These are phyloP conservation scores for Pimpla rufipes DNA, from an alignment of 2,888 invertebrate genomes.

Conservation along the genomic window DNA sequence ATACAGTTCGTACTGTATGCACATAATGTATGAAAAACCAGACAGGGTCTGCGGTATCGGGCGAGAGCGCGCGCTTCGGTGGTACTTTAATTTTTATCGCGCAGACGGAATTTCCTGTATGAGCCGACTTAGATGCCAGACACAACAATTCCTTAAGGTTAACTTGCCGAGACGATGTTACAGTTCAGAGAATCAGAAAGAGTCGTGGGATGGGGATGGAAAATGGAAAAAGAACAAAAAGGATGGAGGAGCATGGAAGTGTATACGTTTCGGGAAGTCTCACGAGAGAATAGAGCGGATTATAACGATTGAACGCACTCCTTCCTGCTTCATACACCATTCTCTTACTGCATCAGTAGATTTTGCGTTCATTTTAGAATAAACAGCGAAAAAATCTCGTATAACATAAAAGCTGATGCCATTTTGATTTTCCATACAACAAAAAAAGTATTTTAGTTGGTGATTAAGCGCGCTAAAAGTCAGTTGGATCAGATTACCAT, in stretches of 20 bases:
- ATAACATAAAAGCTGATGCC: background rate
- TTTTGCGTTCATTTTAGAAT: background rate
- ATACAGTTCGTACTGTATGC: background rate
- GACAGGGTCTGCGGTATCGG: conserved; percentile 40
- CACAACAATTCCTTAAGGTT: conserved; percentile 44
- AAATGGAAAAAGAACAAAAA: background rate
- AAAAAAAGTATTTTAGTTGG: no score
- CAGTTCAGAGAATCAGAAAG: conserved; percentile 48
- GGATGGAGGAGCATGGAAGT: conserved; percentile 30
- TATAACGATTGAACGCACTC: conserved; percentile 59
- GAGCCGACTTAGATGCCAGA: conserved; percentile 43
- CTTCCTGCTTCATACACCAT: background rate
- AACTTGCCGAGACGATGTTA: conserved; percentile 63
- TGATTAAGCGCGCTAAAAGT: no score
- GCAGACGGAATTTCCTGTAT: conserved; percentile 65
- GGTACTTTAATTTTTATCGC: conserved; percentile 70
- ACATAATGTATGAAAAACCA: conserved; percentile 9
- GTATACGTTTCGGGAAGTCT: conserved; percentile 44
- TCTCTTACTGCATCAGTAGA: background rate
- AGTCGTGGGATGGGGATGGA: conserved; percentile 10
- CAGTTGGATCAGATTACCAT: no score
- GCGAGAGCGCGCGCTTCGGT: conserved; percentile 22
- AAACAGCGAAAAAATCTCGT: background rate
- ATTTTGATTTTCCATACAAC: background rate
- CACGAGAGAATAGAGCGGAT: conserved; percentile 55